These are phyloP conservation scores for Clamator glandarius DNA, from an alignment of 2,797 vertebrate genomes.

Conservation along the genomic window DNA sequence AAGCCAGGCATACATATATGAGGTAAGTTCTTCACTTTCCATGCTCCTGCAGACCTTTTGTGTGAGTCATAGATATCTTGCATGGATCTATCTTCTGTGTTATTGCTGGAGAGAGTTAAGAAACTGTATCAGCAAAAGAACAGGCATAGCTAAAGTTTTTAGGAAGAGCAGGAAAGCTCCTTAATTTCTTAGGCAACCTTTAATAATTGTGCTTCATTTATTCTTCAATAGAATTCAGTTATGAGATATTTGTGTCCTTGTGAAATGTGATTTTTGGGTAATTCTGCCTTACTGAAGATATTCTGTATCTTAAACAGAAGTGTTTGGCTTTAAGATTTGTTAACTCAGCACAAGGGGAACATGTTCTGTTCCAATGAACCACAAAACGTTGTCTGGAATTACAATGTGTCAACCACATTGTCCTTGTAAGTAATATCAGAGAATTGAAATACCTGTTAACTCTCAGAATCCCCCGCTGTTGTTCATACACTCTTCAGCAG, in stretches of 20 bases:
- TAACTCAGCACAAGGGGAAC: neutral
- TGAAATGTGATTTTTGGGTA: neutral
- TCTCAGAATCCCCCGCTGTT: neutral
- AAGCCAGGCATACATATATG: neutral
- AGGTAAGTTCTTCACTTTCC: neutral
- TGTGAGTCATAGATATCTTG: neutral
- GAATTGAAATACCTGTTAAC: neutral
- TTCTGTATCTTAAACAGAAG: neutral
- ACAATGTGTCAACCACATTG: fast-evolving
- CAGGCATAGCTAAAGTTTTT: neutral
- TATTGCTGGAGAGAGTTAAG: neutral
- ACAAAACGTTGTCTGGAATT: neutral
- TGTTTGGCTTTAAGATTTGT: neutral
- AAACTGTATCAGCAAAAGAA: neutral
- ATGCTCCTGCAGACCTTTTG: neutral
- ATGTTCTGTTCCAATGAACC: neutral
- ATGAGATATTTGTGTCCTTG: neutral
- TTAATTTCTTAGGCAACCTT: neutral
- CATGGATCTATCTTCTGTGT: neutral
- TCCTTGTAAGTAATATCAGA: neutral
- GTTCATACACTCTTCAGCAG: neutral
- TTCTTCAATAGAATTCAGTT: neutral
- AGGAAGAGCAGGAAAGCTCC: neutral
- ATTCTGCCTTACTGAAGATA: neutral
- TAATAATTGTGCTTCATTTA: neutral